Evolutionary conservation across 2,797 vertebrate genomes (phyloP).

Genomic region (Hozukius guyotensis): DNA sequence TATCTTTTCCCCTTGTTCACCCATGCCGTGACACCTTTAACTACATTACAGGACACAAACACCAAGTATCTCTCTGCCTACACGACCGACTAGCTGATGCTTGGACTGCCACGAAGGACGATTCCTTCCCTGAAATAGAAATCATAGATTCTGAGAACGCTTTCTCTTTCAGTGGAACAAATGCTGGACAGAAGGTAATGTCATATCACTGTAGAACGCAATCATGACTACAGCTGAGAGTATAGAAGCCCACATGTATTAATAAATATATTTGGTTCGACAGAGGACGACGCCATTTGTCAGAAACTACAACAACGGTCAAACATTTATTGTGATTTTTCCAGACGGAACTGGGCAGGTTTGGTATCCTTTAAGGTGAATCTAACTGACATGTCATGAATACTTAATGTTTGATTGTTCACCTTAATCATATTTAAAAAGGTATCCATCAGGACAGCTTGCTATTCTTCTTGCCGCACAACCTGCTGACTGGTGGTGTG

Average conservation of each 20-base stretch:
- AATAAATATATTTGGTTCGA: not conserved
- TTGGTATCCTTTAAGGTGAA: conserved; percentile 23
- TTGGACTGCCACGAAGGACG: not conserved
- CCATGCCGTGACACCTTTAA: conserved; percentile 33
- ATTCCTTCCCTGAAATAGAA: conserved; percentile 6
- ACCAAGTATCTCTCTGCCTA: not conserved
- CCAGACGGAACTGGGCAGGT: conserved; percentile 27
- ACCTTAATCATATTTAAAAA: conserved; percentile 21
- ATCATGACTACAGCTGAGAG: not conserved
- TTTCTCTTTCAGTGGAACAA: conserved; percentile 11
- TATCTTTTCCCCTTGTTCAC: conserved; percentile 20
- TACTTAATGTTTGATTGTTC: not conserved
- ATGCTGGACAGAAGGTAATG: conserved; percentile 22
- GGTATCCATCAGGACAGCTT: conserved; percentile 28
- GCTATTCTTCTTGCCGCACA: conserved; percentile 65
- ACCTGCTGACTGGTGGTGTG: conserved; percentile 48
- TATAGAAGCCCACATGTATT: not conserved
- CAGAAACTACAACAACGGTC: conserved; percentile 16
- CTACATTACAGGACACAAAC: conserved; percentile 31
- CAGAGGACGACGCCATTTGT: conserved; percentile 2
- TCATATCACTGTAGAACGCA: not conserved
- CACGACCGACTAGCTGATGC: conserved; percentile 6
- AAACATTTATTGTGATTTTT: conserved; percentile 17
- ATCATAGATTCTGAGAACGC: conserved; percentile 19
- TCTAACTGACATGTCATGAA: not conserved